Conservation (phyloP, 2,888 invertebrate genomes). For the Aporophyla lueneburgensis region DNA sequence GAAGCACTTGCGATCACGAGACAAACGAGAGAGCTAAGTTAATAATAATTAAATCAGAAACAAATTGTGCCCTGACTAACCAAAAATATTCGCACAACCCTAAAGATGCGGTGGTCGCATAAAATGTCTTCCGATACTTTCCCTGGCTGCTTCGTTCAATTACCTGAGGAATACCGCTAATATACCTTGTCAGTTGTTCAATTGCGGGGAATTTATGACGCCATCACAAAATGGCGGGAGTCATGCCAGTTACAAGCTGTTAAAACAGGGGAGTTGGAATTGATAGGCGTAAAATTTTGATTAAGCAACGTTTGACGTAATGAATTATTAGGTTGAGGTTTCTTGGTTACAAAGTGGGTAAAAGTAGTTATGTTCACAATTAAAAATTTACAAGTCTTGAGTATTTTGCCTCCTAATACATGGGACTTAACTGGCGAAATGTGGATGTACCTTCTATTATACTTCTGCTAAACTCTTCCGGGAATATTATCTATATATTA, state of each 20-base stretch:
- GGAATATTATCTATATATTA: too few relatives aligned
- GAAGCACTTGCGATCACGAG: too few relatives aligned
- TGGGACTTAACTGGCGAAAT: too few relatives aligned
- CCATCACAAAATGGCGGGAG: conserved; percentile 24
- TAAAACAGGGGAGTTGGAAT: conserved; percentile 19
- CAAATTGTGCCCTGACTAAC: neutral
- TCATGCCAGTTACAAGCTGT: conserved; percentile 10
- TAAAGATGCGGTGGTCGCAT: conserved; percentile 45
- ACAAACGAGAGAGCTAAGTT: neutral
- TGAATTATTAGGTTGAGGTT: too few relatives aligned
- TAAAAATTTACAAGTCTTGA: too few relatives aligned
- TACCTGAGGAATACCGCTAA: conserved; percentile 43
- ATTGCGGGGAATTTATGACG: conserved; percentile 65
- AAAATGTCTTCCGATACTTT: conserved; percentile 63
- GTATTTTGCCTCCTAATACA: too few relatives aligned
- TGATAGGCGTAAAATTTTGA: conserved; percentile 17
- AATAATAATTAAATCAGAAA: neutral
- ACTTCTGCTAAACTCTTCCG: too few relatives aligned
- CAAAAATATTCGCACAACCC: conserved; percentile 26
- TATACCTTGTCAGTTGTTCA: conserved; percentile 47
- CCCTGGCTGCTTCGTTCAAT: conserved; percentile 42
- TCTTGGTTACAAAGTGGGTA: too few relatives aligned
- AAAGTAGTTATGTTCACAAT: too few relatives aligned
- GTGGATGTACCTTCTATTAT: too few relatives aligned
- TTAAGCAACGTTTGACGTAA: conserved; percentile 13